phyloP scores from a whole-genome alignment of 1,140 invertebrate species.

The Ditylenchus dipsaci region DNA sequence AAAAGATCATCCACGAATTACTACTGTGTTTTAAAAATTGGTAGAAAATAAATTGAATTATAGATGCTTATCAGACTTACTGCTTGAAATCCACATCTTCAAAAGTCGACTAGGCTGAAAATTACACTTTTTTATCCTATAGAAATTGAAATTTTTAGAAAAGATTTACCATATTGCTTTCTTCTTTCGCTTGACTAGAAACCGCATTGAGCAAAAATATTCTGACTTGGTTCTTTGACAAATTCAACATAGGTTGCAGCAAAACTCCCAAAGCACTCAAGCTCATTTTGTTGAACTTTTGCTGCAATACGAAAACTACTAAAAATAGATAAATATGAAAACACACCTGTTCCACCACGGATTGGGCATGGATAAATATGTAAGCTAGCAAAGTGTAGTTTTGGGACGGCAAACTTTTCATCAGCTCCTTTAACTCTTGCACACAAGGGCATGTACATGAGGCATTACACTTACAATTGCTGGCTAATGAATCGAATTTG shows the following conservation, averaged over 20 bases:
- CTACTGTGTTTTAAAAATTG: no score
- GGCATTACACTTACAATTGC: conserved; percentile 29
- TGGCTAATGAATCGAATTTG: conserved; percentile 16
- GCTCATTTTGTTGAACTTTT: conserved; percentile 48
- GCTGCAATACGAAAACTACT: conserved; percentile 13
- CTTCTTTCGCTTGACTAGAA: no score
- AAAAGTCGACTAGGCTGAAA: no score
- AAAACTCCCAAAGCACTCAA: conserved; percentile 42
- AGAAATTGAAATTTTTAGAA: no score
- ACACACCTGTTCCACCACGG: conserved; percentile 39
- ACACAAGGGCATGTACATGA: conserved; percentile 31
- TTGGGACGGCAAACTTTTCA: conserved; percentile 35
- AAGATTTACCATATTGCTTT: no score
- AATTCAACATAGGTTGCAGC: conserved; percentile 45
- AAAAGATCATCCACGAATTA: no score
- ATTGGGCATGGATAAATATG: conserved; percentile 44
- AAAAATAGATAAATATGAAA: neutral
- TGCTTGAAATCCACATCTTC: no score
- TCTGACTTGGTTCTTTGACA: conserved; percentile 27
- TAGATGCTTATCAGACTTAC: no score
- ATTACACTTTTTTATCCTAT: no score
- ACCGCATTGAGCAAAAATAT: conserved; percentile 21
- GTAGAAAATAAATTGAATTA: no score
- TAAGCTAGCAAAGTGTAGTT: conserved; percentile 48
- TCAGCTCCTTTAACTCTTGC: conserved; percentile 25